Percentiles rank a stretch among this genome's conserved stretches.
Evolutionary conservation across 2,113 vertebrate genomes (phyloP).

Genomic region (Theristicus caerulescens): DNA sequence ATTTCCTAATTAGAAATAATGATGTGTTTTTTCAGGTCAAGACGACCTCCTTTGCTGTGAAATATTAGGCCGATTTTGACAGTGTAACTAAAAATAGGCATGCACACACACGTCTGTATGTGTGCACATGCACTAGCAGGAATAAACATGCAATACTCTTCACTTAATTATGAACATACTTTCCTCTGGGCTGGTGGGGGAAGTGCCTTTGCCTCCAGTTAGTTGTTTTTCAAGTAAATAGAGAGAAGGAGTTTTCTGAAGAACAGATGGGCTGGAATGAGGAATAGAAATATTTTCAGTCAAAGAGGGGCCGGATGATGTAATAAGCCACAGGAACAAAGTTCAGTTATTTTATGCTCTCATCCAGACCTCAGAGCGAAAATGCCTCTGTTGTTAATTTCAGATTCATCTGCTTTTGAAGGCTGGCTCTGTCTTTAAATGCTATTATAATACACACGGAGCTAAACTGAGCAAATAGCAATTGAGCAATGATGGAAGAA

Average conservation of each 20-base stretch:
- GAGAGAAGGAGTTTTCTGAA: slow-evolving; percentile 45
- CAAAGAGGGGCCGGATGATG: slow-evolving; percentile 43
- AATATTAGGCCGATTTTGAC: slow-evolving; percentile 7
- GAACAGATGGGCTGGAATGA: slow-evolving; percentile 65
- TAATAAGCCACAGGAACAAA: slow-evolving; percentile 66
- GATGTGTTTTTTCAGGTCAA: slow-evolving; percentile 40
- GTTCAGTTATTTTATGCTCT: slow-evolving; percentile 63
- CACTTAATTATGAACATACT: slow-evolving; percentile 28
- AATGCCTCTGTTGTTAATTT: slow-evolving; percentile 60
- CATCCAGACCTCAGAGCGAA: slow-evolving; percentile 42
- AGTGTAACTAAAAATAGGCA: slow-evolving; percentile 28
- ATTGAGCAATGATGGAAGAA: slow-evolving; percentile 26
- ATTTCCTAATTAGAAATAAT: slow-evolving; percentile 59
- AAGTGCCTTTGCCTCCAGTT: neutral
- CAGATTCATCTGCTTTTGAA: slow-evolving; percentile 36
- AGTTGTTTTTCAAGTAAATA: slow-evolving; percentile 52
- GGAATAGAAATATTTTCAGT: slow-evolving; percentile 67
- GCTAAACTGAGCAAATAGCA: slow-evolving; percentile 1
- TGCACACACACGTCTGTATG: neutral
- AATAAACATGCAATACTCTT: neutral
- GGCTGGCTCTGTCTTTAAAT: slow-evolving; percentile 28
- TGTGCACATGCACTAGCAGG: neutral
- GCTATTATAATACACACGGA: neutral
- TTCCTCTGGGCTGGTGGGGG: neutral
- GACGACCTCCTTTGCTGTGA: slow-evolving; percentile 28